Evolutionary conservation across 2,797 vertebrate species (phyloP).

Genomic region (Eulemur albifrons): DNA sequence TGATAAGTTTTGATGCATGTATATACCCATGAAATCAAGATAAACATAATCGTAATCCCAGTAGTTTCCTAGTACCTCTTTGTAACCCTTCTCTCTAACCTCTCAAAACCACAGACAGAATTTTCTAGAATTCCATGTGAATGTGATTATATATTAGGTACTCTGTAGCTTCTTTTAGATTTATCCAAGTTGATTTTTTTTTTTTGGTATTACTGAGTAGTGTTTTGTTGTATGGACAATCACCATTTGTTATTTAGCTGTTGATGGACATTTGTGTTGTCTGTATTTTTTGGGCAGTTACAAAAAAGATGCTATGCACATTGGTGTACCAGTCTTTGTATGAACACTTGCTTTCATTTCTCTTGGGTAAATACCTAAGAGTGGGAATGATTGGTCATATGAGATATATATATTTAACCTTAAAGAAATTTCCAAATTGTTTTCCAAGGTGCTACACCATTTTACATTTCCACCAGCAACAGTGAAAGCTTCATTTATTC

Average conservation of each 20-base stretch:
- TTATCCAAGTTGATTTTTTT: background rate
- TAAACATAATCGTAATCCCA: background rate
- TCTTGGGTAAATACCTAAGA: background rate
- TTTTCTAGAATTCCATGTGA: background rate
- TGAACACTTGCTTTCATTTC: background rate
- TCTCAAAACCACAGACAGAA: background rate
- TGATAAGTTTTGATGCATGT: background rate
- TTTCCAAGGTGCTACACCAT: background rate
- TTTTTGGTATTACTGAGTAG: background rate
- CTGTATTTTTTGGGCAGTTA: background rate
- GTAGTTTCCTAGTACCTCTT: background rate
- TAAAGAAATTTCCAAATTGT: background rate
- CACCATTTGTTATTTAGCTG: background rate
- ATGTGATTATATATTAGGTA: background rate
- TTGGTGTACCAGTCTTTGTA: background rate
- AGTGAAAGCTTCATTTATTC: background rate
- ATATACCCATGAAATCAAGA: background rate
- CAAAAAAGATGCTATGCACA: background rate
- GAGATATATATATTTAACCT: background rate
- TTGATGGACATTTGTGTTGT: background rate
- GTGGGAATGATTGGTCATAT: background rate
- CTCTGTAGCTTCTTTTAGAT: background rate
- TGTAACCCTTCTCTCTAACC: background rate
- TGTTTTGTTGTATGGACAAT: background rate
- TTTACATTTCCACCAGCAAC: background rate